A percentile compares a stretch with the other conserved stretches of the same genome.
Conservation (phyloP, 2,888 invertebrate genomes). For the Glaucopsyche alexis region DNA sequence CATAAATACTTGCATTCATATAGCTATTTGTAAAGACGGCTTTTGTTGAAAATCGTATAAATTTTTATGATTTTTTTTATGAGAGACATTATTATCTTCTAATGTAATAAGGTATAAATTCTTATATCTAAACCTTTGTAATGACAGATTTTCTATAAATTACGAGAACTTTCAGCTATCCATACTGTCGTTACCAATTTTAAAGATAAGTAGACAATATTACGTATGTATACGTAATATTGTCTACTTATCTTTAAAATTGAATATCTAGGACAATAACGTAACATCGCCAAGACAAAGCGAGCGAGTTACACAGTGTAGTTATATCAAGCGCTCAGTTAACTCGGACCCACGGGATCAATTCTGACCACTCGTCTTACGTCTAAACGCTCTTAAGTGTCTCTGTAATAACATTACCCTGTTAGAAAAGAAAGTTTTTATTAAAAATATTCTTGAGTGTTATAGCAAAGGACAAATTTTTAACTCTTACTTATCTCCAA, state of each 20-base stretch:
- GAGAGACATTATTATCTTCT: neutral
- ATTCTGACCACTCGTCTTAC: slow-evolving; percentile 24
- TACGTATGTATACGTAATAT: neutral
- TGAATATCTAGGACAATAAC: slow-evolving; percentile 5
- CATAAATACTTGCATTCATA: slow-evolving; percentile 32
- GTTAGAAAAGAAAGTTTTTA: slow-evolving; percentile 15
- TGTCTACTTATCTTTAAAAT: neutral
- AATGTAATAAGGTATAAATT: neutral
- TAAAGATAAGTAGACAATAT: too few species aligned
- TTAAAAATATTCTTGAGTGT: slow-evolving; percentile 11
- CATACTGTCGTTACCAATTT: too few species aligned
- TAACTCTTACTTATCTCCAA: neutral
- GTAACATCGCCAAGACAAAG: slow-evolving; percentile 17
- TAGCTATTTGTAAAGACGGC: neutral
- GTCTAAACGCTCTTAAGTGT: slow-evolving; percentile 27
- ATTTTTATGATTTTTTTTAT: slow-evolving; percentile 17
- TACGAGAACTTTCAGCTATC: too few species aligned
- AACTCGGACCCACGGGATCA: slow-evolving; percentile 19
- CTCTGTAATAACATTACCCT: slow-evolving; percentile 23
- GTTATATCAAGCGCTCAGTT: slow-evolving; percentile 25
- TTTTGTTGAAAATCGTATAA: slow-evolving; percentile 9
- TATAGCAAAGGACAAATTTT: neutral
- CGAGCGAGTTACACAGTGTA: slow-evolving; percentile 5
- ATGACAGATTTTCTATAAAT: neutral
- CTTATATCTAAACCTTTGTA: neutral